Evolutionary conservation across 1,140 invertebrate species (phyloP).

Genomic region (Drosophila miranda): DNA sequence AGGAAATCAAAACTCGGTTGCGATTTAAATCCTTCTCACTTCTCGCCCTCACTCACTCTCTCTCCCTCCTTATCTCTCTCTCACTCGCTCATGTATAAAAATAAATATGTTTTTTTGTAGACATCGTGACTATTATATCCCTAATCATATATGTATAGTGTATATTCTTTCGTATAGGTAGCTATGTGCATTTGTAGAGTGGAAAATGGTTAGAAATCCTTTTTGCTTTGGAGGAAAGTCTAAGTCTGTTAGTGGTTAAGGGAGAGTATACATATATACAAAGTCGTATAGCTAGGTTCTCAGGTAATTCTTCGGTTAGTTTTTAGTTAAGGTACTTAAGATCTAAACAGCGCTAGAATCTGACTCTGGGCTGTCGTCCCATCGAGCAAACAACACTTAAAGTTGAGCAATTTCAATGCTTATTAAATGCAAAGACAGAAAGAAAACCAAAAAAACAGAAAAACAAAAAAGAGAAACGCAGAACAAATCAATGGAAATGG

Average conservation of each 20-base stretch:
- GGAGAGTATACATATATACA: conserved; percentile 41
- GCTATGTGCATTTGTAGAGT: conserved; percentile 64
- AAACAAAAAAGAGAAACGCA: conserved; percentile 1
- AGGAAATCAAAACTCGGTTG: conserved; percentile 56
- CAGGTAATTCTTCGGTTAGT: conserved; percentile 59
- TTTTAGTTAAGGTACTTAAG: conserved; percentile 67
- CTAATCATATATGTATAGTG: conserved; percentile 36
- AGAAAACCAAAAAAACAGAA: not conserved
- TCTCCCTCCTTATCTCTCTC: conserved; percentile 23
- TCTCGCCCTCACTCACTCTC: conserved; percentile 3
- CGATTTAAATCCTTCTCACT: conserved; percentile 41
- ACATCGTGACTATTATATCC: conserved; percentile 56
- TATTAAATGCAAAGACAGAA: conserved; percentile 34
- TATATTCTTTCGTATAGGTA: conserved; percentile 47
- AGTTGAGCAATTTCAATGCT: conserved; percentile 61
- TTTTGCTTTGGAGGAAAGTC: conserved; percentile 45
- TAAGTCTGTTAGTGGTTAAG: conserved; percentile 68
- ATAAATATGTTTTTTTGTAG: conserved; percentile 68
- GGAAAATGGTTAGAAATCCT: conserved; percentile 49
- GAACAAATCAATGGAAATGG: conserved; percentile 2
- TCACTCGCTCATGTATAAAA: conserved; percentile 70
- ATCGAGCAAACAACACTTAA: conserved; percentile 8
- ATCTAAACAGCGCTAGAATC: conserved; percentile 49
- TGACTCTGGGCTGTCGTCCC: not conserved
- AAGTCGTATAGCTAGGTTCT: conserved; percentile 52